phyloP scores from a whole-genome alignment of 1,140 invertebrate species.

The Daktulosphaira vitifoliae region DNA sequence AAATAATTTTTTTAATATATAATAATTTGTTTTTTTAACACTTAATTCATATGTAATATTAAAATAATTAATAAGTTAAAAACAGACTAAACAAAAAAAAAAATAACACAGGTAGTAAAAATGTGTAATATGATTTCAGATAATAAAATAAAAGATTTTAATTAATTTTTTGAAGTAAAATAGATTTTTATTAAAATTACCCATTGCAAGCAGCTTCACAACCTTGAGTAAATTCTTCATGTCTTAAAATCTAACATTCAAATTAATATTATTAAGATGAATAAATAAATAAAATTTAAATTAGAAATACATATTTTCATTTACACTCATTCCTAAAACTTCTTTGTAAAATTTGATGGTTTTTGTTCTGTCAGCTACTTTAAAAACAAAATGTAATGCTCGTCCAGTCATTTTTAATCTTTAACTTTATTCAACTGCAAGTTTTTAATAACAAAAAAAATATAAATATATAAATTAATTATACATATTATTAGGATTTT shows the following conservation, averaged over 20 bases:
- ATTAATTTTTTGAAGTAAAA: background rate
- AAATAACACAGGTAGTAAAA: background rate
- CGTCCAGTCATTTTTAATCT: slow-evolving; percentile 54
- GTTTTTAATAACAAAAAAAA: background rate
- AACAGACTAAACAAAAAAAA: slow-evolving; percentile 3
- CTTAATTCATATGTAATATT: background rate
- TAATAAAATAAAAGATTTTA: background rate
- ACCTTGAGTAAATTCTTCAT: slow-evolving; percentile 94
- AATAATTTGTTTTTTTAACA: slow-evolving; percentile 22
- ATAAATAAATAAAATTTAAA: no score
- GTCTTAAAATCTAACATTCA: slow-evolving; percentile 84
- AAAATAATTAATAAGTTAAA: slow-evolving; percentile 26
- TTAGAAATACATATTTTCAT: no score
- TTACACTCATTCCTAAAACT: slow-evolving; percentile 88
- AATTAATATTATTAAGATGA: no score
- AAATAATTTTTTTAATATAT: slow-evolving; percentile 5
- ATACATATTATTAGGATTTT: no score
- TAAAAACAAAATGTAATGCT: slow-evolving; percentile 91
- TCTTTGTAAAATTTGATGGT: slow-evolving; percentile 82
- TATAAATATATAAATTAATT: no score
- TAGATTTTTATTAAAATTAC: slow-evolving; percentile 49
- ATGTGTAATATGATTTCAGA: background rate
- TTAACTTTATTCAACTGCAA: no score
- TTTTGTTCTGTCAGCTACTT: slow-evolving; percentile 75
- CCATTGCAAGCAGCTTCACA: slow-evolving; percentile 95